Evolutionary conservation across 2,797 vertebrate genomes (phyloP), one percentile per base, ranked within the genome.

Genomic region (Macrochelys suwanniensis): DNA sequence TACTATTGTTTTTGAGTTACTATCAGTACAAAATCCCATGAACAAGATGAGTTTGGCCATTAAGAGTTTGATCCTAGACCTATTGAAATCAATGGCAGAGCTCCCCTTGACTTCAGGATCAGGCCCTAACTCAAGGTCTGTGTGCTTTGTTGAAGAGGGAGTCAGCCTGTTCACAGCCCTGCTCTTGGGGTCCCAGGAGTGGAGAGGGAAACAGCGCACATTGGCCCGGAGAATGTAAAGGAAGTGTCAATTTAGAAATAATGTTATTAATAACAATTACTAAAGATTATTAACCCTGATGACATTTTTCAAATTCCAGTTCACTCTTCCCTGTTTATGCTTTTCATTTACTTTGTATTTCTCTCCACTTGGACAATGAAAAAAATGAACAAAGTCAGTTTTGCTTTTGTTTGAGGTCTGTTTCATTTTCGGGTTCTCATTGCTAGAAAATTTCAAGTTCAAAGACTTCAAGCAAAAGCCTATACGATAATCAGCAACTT

Each of bases 41-140:
- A n/a, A 85, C 51, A 45, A 61, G 87, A 74, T 49, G 92, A 92
- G 86, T 87, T 2, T 54, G 13, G 51, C 78, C 28, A 74, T 78
- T 96, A 84, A 93, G 91, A 89, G 82, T 71, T 45, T 86, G 78
- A 92, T 81, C 80, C 90, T 54, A 45, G 50, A 80, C 82, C 77
- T 77, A 84, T 33, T 2, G 0, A 89, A 89, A 57, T 77, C 47
- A 89, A 91, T 77, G 89, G 71, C 79, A 89, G 87, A 56, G 45
- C 19, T 28, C 68, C 23, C 42, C 76, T 16, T 57, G 74, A 47
- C 31, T 47, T 56, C 68, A 85, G 42, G 51, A 76, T 47, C 28
- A 77, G 28, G n/a, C 83, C 49, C n/a, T 37, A 84, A 42, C 21
- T 25, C 37, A 37, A 74, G 19, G 37, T 45, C 21, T 74, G 21